Conservation (phyloP, 2,888 invertebrate genomes). For the Anthophora plumipes region DNA sequence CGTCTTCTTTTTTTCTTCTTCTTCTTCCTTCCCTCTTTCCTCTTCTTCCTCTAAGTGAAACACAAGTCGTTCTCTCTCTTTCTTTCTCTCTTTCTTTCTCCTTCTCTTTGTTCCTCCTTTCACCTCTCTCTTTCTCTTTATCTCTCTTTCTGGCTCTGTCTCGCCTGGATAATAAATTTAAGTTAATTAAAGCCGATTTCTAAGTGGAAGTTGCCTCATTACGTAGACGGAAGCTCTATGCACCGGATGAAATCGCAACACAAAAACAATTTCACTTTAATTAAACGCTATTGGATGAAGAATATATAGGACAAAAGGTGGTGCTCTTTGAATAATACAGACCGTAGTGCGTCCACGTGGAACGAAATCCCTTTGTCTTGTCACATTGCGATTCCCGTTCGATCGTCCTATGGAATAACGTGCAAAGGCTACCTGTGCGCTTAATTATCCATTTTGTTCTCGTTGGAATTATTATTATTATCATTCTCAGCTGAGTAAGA, state of each 20-base stretch:
- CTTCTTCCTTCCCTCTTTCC: no score
- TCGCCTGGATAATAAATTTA: conserved; percentile 65
- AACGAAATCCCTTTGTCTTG: not conserved
- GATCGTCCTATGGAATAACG: not conserved
- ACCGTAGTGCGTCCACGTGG: not conserved
- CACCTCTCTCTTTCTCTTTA: not conserved
- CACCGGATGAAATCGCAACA: conserved; percentile 55
- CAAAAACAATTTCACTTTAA: conserved; percentile 67
- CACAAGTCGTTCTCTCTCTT: conserved; percentile 40
- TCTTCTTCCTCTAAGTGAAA: conserved; percentile 49
- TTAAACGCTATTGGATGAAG: conserved; percentile 56
- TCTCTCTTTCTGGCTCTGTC: conserved; percentile 2
- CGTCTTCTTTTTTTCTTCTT: conserved; percentile 18
- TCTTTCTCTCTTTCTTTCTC: not conserved
- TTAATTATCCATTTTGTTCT: not conserved
- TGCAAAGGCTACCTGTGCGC: not conserved
- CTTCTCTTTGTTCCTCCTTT: not conserved
- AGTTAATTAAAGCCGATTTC: conserved; percentile 70
- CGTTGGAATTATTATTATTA: no score
- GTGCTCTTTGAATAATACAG: conserved; percentile 47
- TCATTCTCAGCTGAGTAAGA: no score
- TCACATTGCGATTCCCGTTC: not conserved
- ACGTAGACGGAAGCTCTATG: conserved; percentile 56
- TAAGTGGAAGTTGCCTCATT: conserved; percentile 65
- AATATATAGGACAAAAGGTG: conserved; percentile 28